Evolutionary conservation across 2,797 vertebrate genomes (phyloP), one percentile per base, ranked within the genome.

Genomic region (Mormyrus hasselquistii): DNA sequence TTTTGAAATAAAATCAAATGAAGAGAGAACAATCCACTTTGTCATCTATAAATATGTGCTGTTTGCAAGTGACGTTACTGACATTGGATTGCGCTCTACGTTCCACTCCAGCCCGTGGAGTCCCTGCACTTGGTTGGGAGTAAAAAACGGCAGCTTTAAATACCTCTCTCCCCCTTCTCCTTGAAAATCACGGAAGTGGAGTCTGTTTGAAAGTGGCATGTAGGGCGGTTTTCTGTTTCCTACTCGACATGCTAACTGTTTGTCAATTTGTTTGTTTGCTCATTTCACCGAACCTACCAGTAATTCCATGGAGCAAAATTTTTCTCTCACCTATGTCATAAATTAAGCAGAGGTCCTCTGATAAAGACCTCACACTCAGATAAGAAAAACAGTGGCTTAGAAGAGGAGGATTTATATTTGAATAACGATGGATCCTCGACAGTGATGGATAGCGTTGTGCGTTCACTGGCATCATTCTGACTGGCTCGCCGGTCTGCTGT

Each of bases 361-460:
- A 19, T 41, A 2, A 8, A 86, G 52, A 4, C 85, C 34, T 14
- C 34, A 2, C 5, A 5, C 25, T 8, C 85, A 41, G 50, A 6
- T 12, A 19, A 3, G 25, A 10, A 19, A 59, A 41, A 59, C 87
- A 79, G 62, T 6, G 10, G 3, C 85, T 55, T 84, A 59, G 22
- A 53, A 83, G 79, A 16, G 52, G 65, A 34, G 49, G 16, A 49
- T 19, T 89, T 90, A 47, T 59, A 92, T 92, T 90, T 90, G 91
- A 92, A 89, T 91, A 90, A 91, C 94, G 94, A 94, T 93, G 34
- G 94, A 95, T 91, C 90, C 89, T 91, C 93, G 94, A 94, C 1
- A 6, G 92, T 94, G 95, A 96, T 95, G 93, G 94, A 95, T 95
- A 93, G 90, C 82, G 91, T 25, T 7, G 88, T 91, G 92, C 90